Base-by-base conservation (phyloP, 2,888 invertebrate genomes). In the Brassicogethes aeneus region DNA sequence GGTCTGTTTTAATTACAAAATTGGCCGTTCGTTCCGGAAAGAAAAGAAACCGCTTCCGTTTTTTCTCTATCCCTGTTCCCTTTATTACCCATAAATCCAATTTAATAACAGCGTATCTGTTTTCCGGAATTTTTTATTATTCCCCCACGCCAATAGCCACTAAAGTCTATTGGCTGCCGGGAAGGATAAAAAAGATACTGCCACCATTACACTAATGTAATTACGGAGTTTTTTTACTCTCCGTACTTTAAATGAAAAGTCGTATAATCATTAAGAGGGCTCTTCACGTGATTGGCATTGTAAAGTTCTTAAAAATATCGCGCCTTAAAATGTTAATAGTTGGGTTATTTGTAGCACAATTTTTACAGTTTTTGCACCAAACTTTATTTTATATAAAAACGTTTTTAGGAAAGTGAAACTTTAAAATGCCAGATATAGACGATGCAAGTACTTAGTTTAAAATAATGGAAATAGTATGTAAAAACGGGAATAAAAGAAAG, bases 81-180 rank as follows among this genome's bases (percentile, higher is more conserved):
- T 53, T 54, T 54, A 56, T 55, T 50, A 50, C 48, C 52, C 55
- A 54, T 55, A 55, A 55, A 55, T 54, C 49, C 52, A 46, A 48
- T 53, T 45, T 52, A 54, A 54, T 56, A 56, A 54, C 55, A 10
- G 10, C 23, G 23, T 23, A 23, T 44, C 50, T 54, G 52, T 45
- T 53, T 51, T 43, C 45, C 47, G 42, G 45, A 23, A 45, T 48
- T 48, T 23, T 53, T 53, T 54, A 50, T 50, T 48, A 44, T 44
- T 40, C 39, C 45, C n/a, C 45, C 47, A 43, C 46, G 50, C 51
- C 53, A 54, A 51, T 52, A 44, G 47, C 47, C 47, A 48, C 45
- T 41, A 39, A 37, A 43, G 41, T 42, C 35, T 31, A 37, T 36
- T 29, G 43, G 34, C 35, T 40, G 36, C 15, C 34, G 31, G 35